Conservation (phyloP, 2,888 invertebrate genomes). For the Neocrepidodera transversa region DNA sequence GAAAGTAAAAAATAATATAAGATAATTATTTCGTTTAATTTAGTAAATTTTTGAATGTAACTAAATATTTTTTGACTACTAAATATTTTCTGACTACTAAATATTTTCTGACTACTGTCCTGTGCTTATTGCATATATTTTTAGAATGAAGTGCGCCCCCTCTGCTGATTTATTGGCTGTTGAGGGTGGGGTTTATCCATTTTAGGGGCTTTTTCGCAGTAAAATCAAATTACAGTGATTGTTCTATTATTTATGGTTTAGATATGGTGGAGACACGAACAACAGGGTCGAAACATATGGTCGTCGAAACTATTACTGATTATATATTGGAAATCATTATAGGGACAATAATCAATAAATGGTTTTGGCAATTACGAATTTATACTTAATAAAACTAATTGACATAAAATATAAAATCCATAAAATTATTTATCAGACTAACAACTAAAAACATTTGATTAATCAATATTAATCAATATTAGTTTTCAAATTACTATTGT, state of each 20-base stretch:
- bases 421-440: too few species aligned
- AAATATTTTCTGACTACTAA: too few species aligned
- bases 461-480: too few species aligned
- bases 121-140: slow-evolving; percentile 17
- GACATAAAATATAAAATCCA: too few species aligned
- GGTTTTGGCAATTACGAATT: too few species aligned
- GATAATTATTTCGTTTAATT: neutral
- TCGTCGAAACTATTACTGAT: slow-evolving; percentile 10
- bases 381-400: too few species aligned
- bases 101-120: neutral
- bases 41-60: neutral
- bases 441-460: too few species aligned
- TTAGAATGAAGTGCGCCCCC: slow-evolving; percentile 22
- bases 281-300: slow-evolving; percentile 25
- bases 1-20: too few species aligned
- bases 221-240: slow-evolving; percentile 31
- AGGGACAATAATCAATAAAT: too few species aligned
- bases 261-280: slow-evolving; percentile 20
- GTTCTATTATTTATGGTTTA: slow-evolving; percentile 26
- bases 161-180: slow-evolving; percentile 35
- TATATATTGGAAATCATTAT: too few species aligned
- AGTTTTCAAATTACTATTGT: too few species aligned
- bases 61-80: too few species aligned
- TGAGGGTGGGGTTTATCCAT: slow-evolving; percentile 24
- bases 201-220: slow-evolving; percentile 20